Evolutionary conservation across 2,888 invertebrate genomes (phyloP).

Genomic region (Andrena bucephala): DNA sequence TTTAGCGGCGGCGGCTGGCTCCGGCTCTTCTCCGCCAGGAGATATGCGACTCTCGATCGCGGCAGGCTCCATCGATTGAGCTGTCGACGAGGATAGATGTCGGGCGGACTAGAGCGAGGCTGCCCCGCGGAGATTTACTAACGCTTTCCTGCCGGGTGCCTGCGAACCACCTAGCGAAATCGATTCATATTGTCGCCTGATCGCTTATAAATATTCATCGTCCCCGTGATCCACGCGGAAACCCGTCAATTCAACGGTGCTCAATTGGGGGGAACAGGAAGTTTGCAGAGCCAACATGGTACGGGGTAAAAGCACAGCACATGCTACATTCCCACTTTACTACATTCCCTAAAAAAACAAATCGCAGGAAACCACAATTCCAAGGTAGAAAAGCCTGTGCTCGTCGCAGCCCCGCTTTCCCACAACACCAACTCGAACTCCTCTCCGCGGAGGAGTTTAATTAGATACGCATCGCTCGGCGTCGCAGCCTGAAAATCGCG

Average conservation of each 20-base stretch:
- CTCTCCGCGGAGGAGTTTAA: constrained; percentile 1
- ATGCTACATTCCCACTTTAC: no score
- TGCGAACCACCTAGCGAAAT: constrained; percentile 4
- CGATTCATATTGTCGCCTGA: no score
- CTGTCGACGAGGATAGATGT: constrained; percentile 69
- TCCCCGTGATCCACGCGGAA: no score
- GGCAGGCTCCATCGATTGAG: constrained; percentile 66
- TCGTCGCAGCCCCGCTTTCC: background rate
- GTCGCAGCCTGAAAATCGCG: constrained; percentile 7
- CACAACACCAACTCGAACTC: background rate
- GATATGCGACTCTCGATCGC: constrained; percentile 57
- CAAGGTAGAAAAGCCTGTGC: no score
- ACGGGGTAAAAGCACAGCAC: no score
- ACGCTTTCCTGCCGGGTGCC: background rate
- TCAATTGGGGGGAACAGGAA: no score
- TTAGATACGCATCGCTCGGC: background rate
- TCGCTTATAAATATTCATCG: no score
- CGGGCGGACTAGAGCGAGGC: constrained; percentile 50
- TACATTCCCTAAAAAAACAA: no score
- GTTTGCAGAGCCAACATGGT: no score
- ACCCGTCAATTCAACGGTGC: no score
- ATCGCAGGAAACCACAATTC: no score
- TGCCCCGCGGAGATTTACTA: constrained; percentile 28
- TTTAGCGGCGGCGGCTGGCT: constrained; percentile 62
- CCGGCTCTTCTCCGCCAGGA: constrained; percentile 35